These are phyloP conservation scores for Dendrocincla fuliginosa DNA, from an alignment of 2,797 vertebrate species.

Conservation along the genomic window DNA sequence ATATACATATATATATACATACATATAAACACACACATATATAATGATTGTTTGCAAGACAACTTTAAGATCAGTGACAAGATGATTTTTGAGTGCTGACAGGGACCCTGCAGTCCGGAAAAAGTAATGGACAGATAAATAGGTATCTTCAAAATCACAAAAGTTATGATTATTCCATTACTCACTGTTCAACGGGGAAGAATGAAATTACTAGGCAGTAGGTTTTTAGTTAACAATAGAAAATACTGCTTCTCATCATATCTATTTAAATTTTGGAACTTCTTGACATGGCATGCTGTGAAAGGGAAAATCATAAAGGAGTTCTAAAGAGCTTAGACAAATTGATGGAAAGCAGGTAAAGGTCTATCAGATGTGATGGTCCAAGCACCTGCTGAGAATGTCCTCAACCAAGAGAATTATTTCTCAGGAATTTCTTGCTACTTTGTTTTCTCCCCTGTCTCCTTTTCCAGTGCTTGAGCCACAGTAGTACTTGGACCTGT, in stretches of 20 bases:
- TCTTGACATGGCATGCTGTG: not conserved
- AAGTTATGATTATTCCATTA: constrained; percentile 38
- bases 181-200: not conserved
- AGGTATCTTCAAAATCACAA: not conserved
- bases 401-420: not conserved
- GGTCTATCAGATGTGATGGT: not conserved
- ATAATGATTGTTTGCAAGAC: not conserved
- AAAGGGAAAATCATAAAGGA: not conserved
- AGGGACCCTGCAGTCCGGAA: not conserved
- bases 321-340: not conserved
- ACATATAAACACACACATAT: fast-evolving
- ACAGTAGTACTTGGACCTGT: not conserved
- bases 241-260: constrained; percentile 21
- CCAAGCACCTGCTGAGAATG: not conserved
- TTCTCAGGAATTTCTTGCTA: not conserved
- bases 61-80: not conserved
- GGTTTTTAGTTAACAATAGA: constrained; percentile 36
- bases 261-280: constrained; percentile 40
- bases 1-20: not conserved
- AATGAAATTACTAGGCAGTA: constrained; percentile 28
- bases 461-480: not conserved
- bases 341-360: not conserved
- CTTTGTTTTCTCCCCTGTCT: not conserved
- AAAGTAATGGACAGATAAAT: not conserved
- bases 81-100: not conserved